Evolutionary conservation across 2,888 invertebrate genomes (phyloP).

Genomic region (Pantelozetes paolii): DNA sequence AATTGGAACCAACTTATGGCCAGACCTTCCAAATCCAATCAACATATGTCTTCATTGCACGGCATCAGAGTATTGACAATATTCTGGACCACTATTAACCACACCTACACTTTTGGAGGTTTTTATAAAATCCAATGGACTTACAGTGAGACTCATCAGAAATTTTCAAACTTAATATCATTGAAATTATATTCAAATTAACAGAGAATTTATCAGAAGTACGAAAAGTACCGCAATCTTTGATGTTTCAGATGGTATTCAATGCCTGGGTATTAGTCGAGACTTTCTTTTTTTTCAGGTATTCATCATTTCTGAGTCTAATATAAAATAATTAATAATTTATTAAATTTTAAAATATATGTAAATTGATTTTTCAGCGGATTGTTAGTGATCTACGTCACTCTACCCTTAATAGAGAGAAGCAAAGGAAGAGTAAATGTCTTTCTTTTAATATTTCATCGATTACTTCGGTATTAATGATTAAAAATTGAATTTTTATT

Average conservation of each 20-base stretch:
- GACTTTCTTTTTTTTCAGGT: slow-evolving; percentile 14
- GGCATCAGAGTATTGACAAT: slow-evolving; percentile 33
- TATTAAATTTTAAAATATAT: not conserved
- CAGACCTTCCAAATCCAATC: too few species aligned
- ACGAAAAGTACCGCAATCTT: slow-evolving; percentile 13
- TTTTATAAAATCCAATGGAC: slow-evolving; percentile 31
- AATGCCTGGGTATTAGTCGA: slow-evolving; percentile 13
- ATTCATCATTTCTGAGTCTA: not conserved
- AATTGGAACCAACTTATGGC: not conserved
- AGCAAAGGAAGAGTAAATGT: not conserved
- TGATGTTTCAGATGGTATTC: slow-evolving; percentile 40
- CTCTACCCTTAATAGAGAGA: not conserved
- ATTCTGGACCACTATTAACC: slow-evolving; percentile 28
- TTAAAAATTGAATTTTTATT: too few species aligned
- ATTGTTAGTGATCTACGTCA: not conserved
- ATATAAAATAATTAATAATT: not conserved
- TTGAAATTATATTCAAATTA: not conserved
- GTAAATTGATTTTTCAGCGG: not conserved
- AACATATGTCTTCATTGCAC: not conserved
- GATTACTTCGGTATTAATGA: slow-evolving; percentile 7
- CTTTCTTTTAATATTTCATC: not conserved
- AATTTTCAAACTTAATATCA: not conserved
- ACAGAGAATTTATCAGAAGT: not conserved
- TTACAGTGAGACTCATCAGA: slow-evolving; percentile 14
- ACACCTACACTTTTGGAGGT: slow-evolving; percentile 35